These are phyloP conservation scores for Raillietiella orientalis DNA, from an alignment of 2,888 invertebrate genomes.

Conservation along the genomic window DNA sequence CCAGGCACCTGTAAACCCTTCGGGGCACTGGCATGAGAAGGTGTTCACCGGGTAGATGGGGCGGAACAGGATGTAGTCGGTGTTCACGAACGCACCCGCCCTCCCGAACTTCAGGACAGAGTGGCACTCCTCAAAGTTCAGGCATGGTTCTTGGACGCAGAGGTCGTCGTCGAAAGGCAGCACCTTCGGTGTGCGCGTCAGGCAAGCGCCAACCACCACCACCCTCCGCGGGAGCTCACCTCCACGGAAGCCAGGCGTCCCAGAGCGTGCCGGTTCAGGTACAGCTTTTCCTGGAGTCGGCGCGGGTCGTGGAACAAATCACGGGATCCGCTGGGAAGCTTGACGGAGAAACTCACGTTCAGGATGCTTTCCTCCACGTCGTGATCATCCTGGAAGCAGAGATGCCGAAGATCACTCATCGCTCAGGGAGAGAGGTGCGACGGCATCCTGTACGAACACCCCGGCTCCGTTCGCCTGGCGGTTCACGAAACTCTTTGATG, in stretches of 20 bases:
- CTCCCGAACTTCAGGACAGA: conserved; percentile 74
- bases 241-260: conserved; percentile 61
- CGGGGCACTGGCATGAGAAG: conserved; percentile 66
- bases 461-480: too few relatives aligned
- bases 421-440: too few relatives aligned
- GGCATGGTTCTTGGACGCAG: conserved; percentile 74
- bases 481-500: too few relatives aligned
- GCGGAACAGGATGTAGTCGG: conserved; percentile 61
- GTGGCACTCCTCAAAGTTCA: conserved; percentile 70
- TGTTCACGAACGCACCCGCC: conserved; percentile 58
- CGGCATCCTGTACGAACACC: too few relatives aligned
- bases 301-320: conserved; percentile 51
- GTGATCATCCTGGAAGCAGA: conserved; percentile 46
- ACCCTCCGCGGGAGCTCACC: conserved; percentile 12
- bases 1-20: conserved; percentile 43
- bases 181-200: conserved; percentile 19
- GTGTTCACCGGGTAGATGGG: conserved; percentile 83
- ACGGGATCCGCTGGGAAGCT: conserved; percentile 39
- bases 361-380: conserved; percentile 57
- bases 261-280: conserved; percentile 54
- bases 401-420: too few relatives aligned
- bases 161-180: conserved; percentile 86
- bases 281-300: conserved; percentile 70
- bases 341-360: conserved; percentile 75
- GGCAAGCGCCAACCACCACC: background rate